Evolutionary conservation across 2,888 invertebrate genomes (phyloP).

Genomic region (Keiferia lycopersicella): DNA sequence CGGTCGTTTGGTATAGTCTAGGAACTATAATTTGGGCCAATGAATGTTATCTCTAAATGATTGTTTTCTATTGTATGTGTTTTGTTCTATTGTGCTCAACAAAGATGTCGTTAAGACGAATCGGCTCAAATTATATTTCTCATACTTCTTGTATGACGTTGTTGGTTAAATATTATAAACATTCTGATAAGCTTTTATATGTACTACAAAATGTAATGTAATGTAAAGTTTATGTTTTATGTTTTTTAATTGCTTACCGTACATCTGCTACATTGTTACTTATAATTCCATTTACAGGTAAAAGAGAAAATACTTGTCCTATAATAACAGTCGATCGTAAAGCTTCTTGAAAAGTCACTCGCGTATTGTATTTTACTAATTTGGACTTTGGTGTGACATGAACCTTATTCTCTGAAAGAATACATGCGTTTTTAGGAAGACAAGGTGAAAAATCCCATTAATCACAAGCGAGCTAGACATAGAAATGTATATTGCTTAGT

Average conservation of each 20-base stretch:
- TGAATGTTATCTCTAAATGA: too few species aligned
- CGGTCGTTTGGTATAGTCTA: too few species aligned
- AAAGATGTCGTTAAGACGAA: too few species aligned
- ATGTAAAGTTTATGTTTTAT: too few species aligned
- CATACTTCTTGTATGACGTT: neutral
- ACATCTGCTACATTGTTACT: conserved; percentile 48
- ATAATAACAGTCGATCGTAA: conserved; percentile 54
- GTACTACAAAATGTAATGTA: too few species aligned
- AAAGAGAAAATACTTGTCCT: conserved; percentile 63
- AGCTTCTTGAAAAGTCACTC: conserved; percentile 56
- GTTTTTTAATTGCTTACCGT: conserved; percentile 45
- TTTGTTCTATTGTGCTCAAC: too few species aligned
- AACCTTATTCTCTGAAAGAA: conserved; percentile 61
- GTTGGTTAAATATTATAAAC: neutral
- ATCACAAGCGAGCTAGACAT: neutral
- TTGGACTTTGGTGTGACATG: conserved; percentile 43
- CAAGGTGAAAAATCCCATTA: neutral
- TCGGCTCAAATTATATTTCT: too few species aligned
- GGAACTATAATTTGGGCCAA: too few species aligned
- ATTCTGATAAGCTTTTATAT: neutral
- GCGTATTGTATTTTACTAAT: conserved; percentile 30
- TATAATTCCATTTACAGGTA: conserved; percentile 59
- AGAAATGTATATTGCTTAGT: too few species aligned
- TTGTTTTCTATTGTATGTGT: too few species aligned
- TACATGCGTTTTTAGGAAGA: neutral